These are phyloP conservation scores for Drosophila setifemur DNA, from an alignment of 1,140 invertebrate species.

Conservation along the genomic window DNA sequence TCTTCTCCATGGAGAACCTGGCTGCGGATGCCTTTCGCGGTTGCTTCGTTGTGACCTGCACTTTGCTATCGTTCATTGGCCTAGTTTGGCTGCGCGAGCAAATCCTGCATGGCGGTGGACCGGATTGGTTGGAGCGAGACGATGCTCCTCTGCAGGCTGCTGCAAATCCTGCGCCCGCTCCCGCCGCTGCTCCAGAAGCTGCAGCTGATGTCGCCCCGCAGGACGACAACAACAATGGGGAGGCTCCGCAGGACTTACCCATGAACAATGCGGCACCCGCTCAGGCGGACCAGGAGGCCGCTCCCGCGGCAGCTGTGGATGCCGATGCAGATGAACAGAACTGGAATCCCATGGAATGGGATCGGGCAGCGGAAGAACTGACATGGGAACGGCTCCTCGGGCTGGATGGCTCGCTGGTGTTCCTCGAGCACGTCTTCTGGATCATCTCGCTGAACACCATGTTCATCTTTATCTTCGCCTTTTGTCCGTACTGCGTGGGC, in stretches of 20 bases:
- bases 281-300: constrained; percentile 31
- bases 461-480: constrained; percentile 97
- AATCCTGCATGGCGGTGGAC: constrained; percentile 97
- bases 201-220: constrained; percentile 69
- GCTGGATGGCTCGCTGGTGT: constrained; percentile 97
- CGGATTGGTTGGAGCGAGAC: constrained; percentile 95
- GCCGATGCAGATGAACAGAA: constrained; percentile 91
- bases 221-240: constrained; percentile 68
- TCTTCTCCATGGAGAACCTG: constrained; percentile 96
- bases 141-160: constrained; percentile 82
- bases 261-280: constrained; percentile 66
- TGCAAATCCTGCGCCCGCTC: constrained; percentile 59
- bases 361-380: constrained; percentile 97
- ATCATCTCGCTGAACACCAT: constrained; percentile 98
- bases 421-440: constrained; percentile 99
- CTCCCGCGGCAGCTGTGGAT: constrained; percentile 54
- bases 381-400: constrained; percentile 98
- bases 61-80: constrained; percentile 97
- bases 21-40: constrained; percentile 97
- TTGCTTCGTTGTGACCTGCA: constrained; percentile 98
- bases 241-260: constrained; percentile 50
- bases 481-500: constrained; percentile 98
- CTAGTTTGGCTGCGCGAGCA: constrained; percentile 98
- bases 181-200: constrained; percentile 77
- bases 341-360: constrained; percentile 99